Base-by-base conservation (phyloP, 2,113 vertebrate species). In the Syngnathus scovelli region DNA sequence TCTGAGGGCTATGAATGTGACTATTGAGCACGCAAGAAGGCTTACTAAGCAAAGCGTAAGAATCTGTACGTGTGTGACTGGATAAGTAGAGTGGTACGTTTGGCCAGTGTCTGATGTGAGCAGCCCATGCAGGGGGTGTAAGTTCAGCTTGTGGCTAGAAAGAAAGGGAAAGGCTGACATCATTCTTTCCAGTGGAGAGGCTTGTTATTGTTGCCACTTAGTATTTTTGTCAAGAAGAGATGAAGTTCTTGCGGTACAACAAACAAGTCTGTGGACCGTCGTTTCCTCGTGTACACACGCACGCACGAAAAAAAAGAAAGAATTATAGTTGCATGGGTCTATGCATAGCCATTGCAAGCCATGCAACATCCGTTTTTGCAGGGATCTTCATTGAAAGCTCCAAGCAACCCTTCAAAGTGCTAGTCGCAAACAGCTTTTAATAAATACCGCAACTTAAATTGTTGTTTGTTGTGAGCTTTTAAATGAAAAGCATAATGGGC, bases 181-280 rank as follows among this genome's bases (percentile, higher is more conserved):
- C 84, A 90, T 56, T 86, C 72, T 70, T 87, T 90, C 87, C 87
- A 87, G 69, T 59, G 64, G 69, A 56, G 46, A 54, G 71, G 73
- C 69, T 76, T 85, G 80, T 85, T 86, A 68, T 82, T 84, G 66
- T 74, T 79, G 78, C 75, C 64, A 65, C 81, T 80, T 66, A 78
- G 12, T 7, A 74, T 59, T 39, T 60, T 60, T 1, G 18, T 39
- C 16, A 7, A 39, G 58, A 60, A 37, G 54, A 72, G 72, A 36
- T 23, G 12, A 43, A 27, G 55, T 70, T 77, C 69, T 64, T 48
- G 51, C 71, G 66, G 61, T 37, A 37, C 46, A 21, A 72, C 38
- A 68, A 77, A 74, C 55, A 75, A 59, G 75, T 70, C 59, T 39
- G 41, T 61, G 33, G 58, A 55, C 74, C 75, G 61, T 80, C 73